Evolutionary conservation across 2,797 vertebrate species (phyloP).

Genomic region (Garrulus glandarius): DNA sequence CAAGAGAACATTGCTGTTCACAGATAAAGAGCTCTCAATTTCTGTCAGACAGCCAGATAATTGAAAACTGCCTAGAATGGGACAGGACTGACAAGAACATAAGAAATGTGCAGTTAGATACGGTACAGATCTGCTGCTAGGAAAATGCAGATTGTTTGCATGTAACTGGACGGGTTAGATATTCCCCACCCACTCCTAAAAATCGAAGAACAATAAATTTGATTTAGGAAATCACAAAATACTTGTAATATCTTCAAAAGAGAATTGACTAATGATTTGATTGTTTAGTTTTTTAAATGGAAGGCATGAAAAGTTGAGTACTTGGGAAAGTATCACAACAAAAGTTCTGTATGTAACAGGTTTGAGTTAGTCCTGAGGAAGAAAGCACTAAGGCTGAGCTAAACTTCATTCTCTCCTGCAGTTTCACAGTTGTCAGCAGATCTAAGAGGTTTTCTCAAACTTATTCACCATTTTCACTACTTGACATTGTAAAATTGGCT

Average conservation of each 20-base stretch:
- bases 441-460: background rate
- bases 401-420: background rate
- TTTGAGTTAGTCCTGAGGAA: background rate
- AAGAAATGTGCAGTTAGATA: background rate
- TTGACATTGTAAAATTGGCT: background rate
- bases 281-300: background rate
- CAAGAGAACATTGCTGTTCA: background rate
- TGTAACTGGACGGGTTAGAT: background rate
- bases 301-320: background rate
- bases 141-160: background rate
- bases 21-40: conserved; percentile 17
- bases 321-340: background rate
- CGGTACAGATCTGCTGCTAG: background rate
- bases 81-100: background rate
- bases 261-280: background rate
- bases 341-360: background rate
- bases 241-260: background rate
- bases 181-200: background rate
- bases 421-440: background rate
- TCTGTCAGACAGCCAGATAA: conserved; percentile 20
- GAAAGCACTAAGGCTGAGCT: background rate
- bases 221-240: background rate
- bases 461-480: background rate
- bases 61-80: background rate
- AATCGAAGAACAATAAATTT: background rate